Evolutionary conservation across 2,113 vertebrate genomes (phyloP), one percentile per base, ranked within the genome.

Genomic region (Macquaria ambigua): DNA sequence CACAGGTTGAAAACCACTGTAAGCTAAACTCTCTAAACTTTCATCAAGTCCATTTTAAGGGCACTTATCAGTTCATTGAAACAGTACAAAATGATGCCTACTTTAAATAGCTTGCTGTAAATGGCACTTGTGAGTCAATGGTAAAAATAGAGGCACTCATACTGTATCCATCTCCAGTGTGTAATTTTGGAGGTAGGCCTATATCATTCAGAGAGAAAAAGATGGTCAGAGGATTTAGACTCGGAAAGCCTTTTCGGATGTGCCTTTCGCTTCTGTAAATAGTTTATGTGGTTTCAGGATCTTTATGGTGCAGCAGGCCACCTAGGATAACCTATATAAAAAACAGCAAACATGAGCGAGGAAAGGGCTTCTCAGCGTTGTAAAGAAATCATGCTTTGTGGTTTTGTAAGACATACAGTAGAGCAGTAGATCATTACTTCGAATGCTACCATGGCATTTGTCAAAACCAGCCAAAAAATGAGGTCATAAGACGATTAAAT

Each of bases 271-370:
- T 82, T 88, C 83, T 84, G 71, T 85, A 89, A 91, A 81, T 89
- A 83, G 74, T 82, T 90, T 78, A 69, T 84, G 76, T 81, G 81
- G 90, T 85, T 93, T 88, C 43, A 77, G 76, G 74, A 62, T 81
- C 67, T 85, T 74, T 79, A 59, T 82, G 70, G 70, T 62, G 1
- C 81, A 85, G 56, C 28, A 46, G 76, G 81, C 88, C 86, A 88
- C 86, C 80, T 55, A 71, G 82, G 48, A 77, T 69, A 84, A 86
- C 68, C 74, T 82, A 81, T 73, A 74, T 77, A n/a, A 67, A 66
- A 85, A 71, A 64, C 75, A 63, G 2, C 67, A 85, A 86, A 70
- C 56, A 75, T 20, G 50, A 80, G 67, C 15, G 15, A 58, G 50
- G 20, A 18, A 39, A 50, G 0, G 20, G 31, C 48, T 73, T 76